Conservation (phyloP, 2,888 invertebrate species). For the Parnassius glacialis region DNA sequence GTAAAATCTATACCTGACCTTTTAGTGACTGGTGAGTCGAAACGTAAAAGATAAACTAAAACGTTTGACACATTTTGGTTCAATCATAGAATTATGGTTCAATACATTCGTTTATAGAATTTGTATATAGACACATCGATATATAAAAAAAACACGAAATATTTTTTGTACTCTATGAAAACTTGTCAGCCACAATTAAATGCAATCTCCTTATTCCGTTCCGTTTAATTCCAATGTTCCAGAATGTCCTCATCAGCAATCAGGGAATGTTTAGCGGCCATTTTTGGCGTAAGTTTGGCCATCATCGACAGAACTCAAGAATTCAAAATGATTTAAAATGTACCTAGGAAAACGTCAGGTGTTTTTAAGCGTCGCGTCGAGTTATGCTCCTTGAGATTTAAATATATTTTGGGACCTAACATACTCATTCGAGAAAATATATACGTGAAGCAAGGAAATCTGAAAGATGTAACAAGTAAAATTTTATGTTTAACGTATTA, state of each 20-base stretch:
- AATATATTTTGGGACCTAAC: slow-evolving; percentile 18
- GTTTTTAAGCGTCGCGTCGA: slow-evolving; percentile 43
- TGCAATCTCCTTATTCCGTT: slow-evolving; percentile 53
- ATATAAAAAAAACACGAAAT: neutral
- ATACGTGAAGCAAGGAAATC: too few species aligned
- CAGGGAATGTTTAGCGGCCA: slow-evolving; percentile 67
- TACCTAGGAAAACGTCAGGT: slow-evolving; percentile 56
- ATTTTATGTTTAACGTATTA: too few species aligned
- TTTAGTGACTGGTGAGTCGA: too few species aligned
- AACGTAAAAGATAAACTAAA: too few species aligned
- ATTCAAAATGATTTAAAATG: slow-evolving; percentile 70
- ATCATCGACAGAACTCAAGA: slow-evolving; percentile 63
- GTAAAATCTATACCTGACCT: too few species aligned
- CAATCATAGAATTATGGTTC: neutral
- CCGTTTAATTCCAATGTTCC: slow-evolving; percentile 63
- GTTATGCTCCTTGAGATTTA: slow-evolving; percentile 27
- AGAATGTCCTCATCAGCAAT: slow-evolving; percentile 77
- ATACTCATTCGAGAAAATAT: too few species aligned
- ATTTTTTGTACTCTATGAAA: neutral
- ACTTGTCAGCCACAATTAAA: slow-evolving; percentile 13
- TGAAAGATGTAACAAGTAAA: too few species aligned
- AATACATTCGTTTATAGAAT: neutral
- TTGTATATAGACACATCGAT: neutral
- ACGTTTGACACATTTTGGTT: too few species aligned
- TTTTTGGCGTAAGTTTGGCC: slow-evolving; percentile 67